Evolutionary conservation across 2,797 vertebrate genomes (phyloP).

Genomic region (Intellagama lesueurii): DNA sequence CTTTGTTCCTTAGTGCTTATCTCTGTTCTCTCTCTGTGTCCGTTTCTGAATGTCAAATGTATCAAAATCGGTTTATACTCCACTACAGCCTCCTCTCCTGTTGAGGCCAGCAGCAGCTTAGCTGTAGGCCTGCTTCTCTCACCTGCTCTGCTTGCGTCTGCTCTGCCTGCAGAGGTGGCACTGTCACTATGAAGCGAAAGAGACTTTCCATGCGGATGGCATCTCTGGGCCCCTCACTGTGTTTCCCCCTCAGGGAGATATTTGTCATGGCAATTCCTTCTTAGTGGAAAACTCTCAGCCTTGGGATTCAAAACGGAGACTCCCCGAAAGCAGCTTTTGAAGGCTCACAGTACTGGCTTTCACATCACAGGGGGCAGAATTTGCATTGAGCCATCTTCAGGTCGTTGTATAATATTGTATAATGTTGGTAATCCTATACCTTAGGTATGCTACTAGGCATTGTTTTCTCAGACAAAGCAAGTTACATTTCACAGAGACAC

Average conservation of each 20-base stretch:
- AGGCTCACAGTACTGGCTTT: neutral
- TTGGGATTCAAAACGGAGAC: constrained; percentile 18
- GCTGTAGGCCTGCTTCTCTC: constrained; percentile 12
- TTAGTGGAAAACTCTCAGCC: neutral
- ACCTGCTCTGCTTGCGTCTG: neutral
- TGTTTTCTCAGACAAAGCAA: neutral
- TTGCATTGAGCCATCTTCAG: neutral
- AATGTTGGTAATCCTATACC: accelerated
- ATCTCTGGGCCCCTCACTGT: neutral
- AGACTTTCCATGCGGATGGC: neutral
- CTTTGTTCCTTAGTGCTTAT: neutral
- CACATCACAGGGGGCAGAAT: neutral
- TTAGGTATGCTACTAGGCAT: neutral
- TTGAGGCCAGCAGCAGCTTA: neutral
- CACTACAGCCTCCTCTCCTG: neutral
- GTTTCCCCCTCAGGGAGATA: neutral
- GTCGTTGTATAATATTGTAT: neutral
- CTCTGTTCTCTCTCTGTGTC: neutral
- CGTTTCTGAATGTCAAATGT: neutral
- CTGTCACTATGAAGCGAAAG: constrained; percentile 5
- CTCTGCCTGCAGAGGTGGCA: neutral
- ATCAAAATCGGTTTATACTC: constrained; percentile 18
- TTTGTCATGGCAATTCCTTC: neutral
- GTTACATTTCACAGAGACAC: constrained; percentile 8
- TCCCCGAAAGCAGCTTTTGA: neutral